Conservation (phyloP, 1,140 invertebrate genomes). For the Brachionus sp. region DNA sequence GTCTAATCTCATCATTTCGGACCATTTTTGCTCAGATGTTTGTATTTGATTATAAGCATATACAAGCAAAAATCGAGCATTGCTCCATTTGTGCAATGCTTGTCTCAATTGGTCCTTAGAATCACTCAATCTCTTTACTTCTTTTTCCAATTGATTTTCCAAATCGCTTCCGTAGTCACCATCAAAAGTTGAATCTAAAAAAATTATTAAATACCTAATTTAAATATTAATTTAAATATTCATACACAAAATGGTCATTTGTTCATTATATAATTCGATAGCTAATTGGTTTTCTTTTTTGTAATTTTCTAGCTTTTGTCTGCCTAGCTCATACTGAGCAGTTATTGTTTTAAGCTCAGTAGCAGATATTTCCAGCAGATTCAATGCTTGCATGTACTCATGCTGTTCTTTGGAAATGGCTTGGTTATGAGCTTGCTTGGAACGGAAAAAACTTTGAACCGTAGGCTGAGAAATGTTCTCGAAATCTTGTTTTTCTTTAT, state of each 20-base stretch:
- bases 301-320: constrained; percentile 37
- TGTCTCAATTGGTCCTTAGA: constrained; percentile 39
- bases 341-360: constrained; percentile 32
- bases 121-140: neutral
- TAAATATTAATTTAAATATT: neutral
- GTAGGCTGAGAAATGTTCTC: constrained; percentile 39
- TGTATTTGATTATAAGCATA: constrained; percentile 45
- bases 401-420: constrained; percentile 46
- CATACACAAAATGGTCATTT: constrained; percentile 31
- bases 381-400: constrained; percentile 29
- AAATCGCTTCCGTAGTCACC: constrained; percentile 41
- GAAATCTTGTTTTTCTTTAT: constrained; percentile 38
- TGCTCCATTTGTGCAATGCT: constrained; percentile 44
- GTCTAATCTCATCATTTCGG: constrained; percentile 45
- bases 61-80: constrained; percentile 40
- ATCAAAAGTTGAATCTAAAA: constrained; percentile 31
- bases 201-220: neutral
- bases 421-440: constrained; percentile 35
- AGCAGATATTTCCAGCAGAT: constrained; percentile 28
- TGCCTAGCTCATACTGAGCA: constrained; percentile 23
- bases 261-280: constrained; percentile 42
- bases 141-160: constrained; percentile 38
- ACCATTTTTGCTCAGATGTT: constrained; percentile 21
- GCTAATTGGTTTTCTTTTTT: constrained; percentile 38
- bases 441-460: constrained; percentile 26